These are phyloP conservation scores for Toxonevra muliebris DNA, from an alignment of 2,888 invertebrate species.

Conservation along the genomic window DNA sequence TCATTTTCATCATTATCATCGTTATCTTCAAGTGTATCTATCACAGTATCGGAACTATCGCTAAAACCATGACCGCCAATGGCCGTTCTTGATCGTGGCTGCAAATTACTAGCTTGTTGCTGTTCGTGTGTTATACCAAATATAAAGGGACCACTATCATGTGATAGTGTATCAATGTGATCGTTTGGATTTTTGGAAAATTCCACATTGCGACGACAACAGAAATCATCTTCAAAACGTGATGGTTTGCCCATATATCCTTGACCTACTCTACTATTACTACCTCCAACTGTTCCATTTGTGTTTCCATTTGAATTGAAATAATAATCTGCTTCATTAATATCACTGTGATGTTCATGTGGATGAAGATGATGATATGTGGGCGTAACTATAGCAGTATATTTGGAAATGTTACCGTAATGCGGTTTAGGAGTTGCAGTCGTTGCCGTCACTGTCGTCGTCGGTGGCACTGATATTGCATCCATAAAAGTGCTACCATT, in stretches of 20 bases:
- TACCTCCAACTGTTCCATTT: slow-evolving; percentile 27
- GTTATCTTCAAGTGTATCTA: slow-evolving; percentile 54
- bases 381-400: slow-evolving; percentile 33
- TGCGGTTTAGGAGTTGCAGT: slow-evolving; percentile 35
- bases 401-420: slow-evolving; percentile 41
- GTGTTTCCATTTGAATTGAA: slow-evolving; percentile 24
- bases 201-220: slow-evolving; percentile 52
- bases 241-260: slow-evolving; percentile 49
- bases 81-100: background rate
- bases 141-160: slow-evolving; percentile 68
- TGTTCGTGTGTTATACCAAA: slow-evolving; percentile 68
- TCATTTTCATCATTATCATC: slow-evolving; percentile 33
- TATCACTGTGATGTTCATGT: slow-evolving; percentile 11
- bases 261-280: slow-evolving; percentile 34
- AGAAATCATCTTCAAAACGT: slow-evolving; percentile 62
- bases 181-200: slow-evolving; percentile 40
- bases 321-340: slow-evolving; percentile 25
- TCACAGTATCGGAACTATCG: slow-evolving; percentile 50
- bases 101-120: slow-evolving; percentile 34
- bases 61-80: slow-evolving; percentile 44
- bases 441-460: slow-evolving; percentile 33
- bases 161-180: slow-evolving; percentile 20
- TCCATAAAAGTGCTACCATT: too few relatives aligned
- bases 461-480: slow-evolving; percentile 26
- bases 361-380: slow-evolving; percentile 31